Evolutionary conservation across 2,797 vertebrate genomes (phyloP).

Genomic region (Notoglanidium macrostoma): DNA sequence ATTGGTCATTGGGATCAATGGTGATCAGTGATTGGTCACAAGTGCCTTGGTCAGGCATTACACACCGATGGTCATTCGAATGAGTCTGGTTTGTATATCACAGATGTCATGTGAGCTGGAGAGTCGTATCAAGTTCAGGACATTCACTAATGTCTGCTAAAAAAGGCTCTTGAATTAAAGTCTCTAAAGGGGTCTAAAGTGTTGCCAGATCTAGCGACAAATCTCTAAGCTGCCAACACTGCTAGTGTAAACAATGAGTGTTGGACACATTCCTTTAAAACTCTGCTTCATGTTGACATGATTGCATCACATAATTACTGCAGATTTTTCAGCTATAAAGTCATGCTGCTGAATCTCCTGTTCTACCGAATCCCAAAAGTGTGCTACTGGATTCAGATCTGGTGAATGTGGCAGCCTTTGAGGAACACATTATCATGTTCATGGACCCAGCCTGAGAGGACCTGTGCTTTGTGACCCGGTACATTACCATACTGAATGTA

Average conservation of each 20-base stretch:
- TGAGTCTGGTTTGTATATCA: not conserved
- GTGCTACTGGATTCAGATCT: not conserved
- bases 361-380: not conserved
- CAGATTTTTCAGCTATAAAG: not conserved
- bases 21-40: not conserved
- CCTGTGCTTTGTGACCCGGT: not conserved
- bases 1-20: not conserved
- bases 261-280: not conserved
- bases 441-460: not conserved
- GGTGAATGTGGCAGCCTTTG: not conserved
- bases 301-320: slow-evolving; percentile 5
- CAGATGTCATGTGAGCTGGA: not conserved
- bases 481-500: not conserved
- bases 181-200: not conserved
- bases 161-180: not conserved
- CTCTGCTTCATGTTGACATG: not conserved
- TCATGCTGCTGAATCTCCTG: not conserved
- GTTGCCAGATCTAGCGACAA: not conserved
- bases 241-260: not conserved
- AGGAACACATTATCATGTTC: not conserved
- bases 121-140: not conserved
- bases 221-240: not conserved
- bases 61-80: not conserved
- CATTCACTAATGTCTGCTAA: not conserved
- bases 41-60: not conserved